Evolutionary conservation across 2,797 vertebrate species (phyloP), one percentile per base, ranked within the genome.

Genomic region (Limosa lapponica): DNA sequence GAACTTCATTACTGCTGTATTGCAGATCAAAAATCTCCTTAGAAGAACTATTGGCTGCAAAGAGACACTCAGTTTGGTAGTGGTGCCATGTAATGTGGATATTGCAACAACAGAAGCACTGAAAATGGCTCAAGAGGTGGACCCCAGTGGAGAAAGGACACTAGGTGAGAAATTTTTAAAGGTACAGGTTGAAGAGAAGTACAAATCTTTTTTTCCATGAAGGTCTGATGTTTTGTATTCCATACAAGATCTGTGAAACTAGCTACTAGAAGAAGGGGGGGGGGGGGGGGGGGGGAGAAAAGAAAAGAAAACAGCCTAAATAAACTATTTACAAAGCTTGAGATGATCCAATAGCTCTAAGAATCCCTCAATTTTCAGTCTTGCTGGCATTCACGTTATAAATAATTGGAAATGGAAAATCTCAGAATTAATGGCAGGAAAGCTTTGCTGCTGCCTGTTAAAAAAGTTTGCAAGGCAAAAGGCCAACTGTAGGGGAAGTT

Each of bases 81-180:
- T 99, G 69, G 98, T 99, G 77, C 99, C 99, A 2, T 97, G 98
- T 79, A 99, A 99, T 0, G 98, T 99, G 97, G 99, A 99, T 96
- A 99, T 99, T 6, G 98, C 99, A 39, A 99, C 99, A 85, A 99
- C 99, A 4, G 99, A 99, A 94, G 99, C 99, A 0, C 89, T 99
- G 97, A 98, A 98, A 97, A 99, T 99, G 99, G 99, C 99, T 17
- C 98, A 98, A 87, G 97, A 98, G 44, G 98, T 98, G 95, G 99
- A 99, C 84, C 98, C 98, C 13, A 80, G 82, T 0, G 99, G 99
- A 82, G 98, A 99, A 90, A 99, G 99, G 83, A 99, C 99, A 79
- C 91, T 99, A 89, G 99, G 99, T 99, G 93, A 97, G 96, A 46
- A 14, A 10, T 36, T 34, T 88, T 90, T 81, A 71, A 67, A 90